A percentile compares a stretch with the other conserved stretches of the same genome.
Evolutionary conservation across 2,797 vertebrate species (phyloP).

Genomic region (Parauchenoglanis punctatus): DNA sequence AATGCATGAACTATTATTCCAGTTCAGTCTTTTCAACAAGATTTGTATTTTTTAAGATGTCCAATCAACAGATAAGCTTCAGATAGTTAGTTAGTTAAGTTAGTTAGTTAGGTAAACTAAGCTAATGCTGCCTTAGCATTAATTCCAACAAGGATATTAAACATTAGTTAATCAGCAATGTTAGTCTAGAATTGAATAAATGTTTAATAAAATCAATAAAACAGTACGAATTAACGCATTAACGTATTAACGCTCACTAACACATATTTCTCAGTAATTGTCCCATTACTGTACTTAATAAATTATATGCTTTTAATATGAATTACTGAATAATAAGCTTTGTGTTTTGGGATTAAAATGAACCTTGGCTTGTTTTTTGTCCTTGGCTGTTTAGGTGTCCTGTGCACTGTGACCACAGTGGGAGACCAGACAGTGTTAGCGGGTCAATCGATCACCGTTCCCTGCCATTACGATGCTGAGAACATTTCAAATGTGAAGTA

Average conservation of each 20-base stretch:
- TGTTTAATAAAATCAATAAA: too few species aligned
- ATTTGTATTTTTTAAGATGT: neutral
- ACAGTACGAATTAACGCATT: too few species aligned
- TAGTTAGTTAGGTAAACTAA: neutral
- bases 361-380: neutral
- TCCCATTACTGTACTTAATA: neutral
- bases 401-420: slow-evolving; percentile 59
- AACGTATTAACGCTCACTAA: too few species aligned
- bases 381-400: slow-evolving; percentile 20
- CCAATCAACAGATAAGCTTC: neutral
- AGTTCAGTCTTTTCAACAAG: neutral
- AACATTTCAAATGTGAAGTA: slow-evolving; percentile 74
- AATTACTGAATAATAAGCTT: neutral
- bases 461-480: slow-evolving; percentile 73
- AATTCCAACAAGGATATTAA: neutral
- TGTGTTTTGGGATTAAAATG: neutral
- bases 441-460: slow-evolving; percentile 66
- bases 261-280: neutral
- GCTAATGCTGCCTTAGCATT: neutral
- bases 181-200: neutral
- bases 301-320: neutral
- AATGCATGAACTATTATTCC: neutral
- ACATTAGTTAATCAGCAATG: neutral
- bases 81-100: neutral
- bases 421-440: slow-evolving; percentile 63